These are phyloP conservation scores for Antheraea pernyi DNA, from an alignment of 1,140 invertebrate genomes.

Conservation along the genomic window DNA sequence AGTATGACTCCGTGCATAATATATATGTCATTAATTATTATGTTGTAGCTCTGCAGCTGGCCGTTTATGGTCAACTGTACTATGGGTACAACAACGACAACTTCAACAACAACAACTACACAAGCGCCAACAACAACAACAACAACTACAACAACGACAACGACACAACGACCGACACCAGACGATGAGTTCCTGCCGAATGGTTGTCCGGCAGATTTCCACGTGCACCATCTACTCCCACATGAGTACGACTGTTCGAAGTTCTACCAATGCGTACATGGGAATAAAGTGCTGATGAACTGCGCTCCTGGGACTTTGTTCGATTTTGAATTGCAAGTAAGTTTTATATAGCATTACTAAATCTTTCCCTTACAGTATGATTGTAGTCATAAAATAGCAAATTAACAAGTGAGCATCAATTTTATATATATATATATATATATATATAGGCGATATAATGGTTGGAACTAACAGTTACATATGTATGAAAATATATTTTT, in stretches of 20 bases:
- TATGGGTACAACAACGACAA: slow-evolving; percentile 7
- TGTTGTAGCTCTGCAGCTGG: slow-evolving; percentile 19
- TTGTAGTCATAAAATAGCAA: no score
- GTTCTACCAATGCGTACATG: slow-evolving; percentile 59
- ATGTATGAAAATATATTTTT: no score
- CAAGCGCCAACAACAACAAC: slow-evolving; percentile 20
- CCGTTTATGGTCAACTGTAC: slow-evolving; percentile 14
- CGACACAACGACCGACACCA: background rate
- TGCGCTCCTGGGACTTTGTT: slow-evolving; percentile 35
- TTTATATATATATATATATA: no score
- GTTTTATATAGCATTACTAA: no score
- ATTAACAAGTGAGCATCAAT: no score
- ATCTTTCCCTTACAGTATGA: no score
- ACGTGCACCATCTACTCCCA: slow-evolving; percentile 47
- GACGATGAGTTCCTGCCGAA: slow-evolving; percentile 25
- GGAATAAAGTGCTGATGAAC: slow-evolving; percentile 28
- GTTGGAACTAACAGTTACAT: no score
- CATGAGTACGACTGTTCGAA: slow-evolving; percentile 71
- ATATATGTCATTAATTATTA: no score
- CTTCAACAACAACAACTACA: slow-evolving; percentile 16
- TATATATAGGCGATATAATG: no score
- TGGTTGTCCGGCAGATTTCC: slow-evolving; percentile 35
- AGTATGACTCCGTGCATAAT: no score
- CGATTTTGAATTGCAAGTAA: slow-evolving; percentile 34
- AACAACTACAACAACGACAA: slow-evolving; percentile 18